These are phyloP conservation scores for Dendropsophus ebraccatus DNA, from an alignment of 2,113 vertebrate genomes.

Conservation along the genomic window DNA sequence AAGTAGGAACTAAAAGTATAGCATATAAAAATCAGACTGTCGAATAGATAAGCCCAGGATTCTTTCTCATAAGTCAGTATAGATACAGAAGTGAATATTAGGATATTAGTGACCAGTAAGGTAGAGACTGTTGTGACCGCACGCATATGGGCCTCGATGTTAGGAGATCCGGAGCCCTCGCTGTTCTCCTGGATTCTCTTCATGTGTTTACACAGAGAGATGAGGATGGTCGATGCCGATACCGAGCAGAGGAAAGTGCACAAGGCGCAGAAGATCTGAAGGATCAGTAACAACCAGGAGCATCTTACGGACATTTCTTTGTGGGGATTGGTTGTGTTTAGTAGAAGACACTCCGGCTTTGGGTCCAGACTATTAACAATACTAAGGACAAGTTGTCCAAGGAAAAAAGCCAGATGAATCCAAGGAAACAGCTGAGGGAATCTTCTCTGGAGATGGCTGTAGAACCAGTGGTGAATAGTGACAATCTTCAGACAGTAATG, in stretches of 20 bases:
- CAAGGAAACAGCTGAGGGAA: background rate
- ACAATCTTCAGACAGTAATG: too few relatives aligned
- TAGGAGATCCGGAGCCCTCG: background rate
- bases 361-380: background rate
- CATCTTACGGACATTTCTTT: background rate
- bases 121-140: background rate
- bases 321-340: background rate
- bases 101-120: background rate
- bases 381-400: background rate
- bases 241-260: too few relatives aligned
- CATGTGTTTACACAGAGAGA: conserved; percentile 36
- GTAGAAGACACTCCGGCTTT: background rate
- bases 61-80: background rate
- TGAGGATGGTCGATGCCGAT: background rate
- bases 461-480: too few relatives aligned
- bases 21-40: background rate
- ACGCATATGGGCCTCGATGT: background rate
- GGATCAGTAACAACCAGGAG: background rate
- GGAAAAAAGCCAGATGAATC: background rate
- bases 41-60: background rate
- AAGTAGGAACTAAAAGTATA: background rate
- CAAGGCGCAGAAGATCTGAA: background rate
- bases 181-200: background rate
- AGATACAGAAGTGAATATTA: background rate
- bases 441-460: too few relatives aligned